phyloP scores from a whole-genome alignment of 2,113 vertebrate species.

The Donacobius atricapilla region DNA sequence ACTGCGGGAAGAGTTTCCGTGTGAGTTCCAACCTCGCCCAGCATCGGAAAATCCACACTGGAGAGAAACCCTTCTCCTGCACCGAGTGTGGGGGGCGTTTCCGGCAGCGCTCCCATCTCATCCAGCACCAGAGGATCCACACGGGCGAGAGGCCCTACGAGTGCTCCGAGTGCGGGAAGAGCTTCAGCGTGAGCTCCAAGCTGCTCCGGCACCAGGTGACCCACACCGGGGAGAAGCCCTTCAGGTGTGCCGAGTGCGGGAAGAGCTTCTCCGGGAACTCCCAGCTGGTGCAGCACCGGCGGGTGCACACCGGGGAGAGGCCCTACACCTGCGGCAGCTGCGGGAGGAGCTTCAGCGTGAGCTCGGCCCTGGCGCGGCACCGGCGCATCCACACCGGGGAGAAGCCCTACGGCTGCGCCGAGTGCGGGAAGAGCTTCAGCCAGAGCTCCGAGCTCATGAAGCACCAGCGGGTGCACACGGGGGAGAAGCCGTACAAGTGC shows the following conservation, averaged over 20 bases:
- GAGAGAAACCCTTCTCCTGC: slow-evolving; percentile 50
- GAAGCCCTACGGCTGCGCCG: slow-evolving; percentile 20
- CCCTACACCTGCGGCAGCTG: slow-evolving; percentile 9
- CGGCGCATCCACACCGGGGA: slow-evolving; percentile 40
- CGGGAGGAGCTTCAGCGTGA: slow-evolving; percentile 50
- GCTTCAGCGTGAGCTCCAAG: slow-evolving; percentile 23
- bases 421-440: slow-evolving; percentile 66
- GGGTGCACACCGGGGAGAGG: slow-evolving; percentile 31
- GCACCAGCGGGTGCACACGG: slow-evolving; percentile 67
- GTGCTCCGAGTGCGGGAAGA: slow-evolving; percentile 25
- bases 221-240: slow-evolving; percentile 52
- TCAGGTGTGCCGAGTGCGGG: slow-evolving; percentile 26
- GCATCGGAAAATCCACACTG: slow-evolving; percentile 48
- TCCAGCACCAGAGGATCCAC: slow-evolving; percentile 42
- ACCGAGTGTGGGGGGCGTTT: not conserved
- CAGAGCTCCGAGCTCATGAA: slow-evolving; percentile 70
- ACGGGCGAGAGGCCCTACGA: slow-evolving; percentile 14
- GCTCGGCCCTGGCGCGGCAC: slow-evolving; percentile 35
- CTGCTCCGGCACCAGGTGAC: slow-evolving; percentile 51
- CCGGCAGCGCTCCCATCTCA: slow-evolving; percentile 22
- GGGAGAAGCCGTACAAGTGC: slow-evolving; percentile 66
- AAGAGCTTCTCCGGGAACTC: slow-evolving; percentile 38
- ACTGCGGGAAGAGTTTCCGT: slow-evolving; percentile 40
- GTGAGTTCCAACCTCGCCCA: slow-evolving; percentile 45
- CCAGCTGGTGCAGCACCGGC: slow-evolving; percentile 27